Base-by-base conservation (phyloP, 1,140 invertebrate species). In the Prorops nasuta region DNA sequence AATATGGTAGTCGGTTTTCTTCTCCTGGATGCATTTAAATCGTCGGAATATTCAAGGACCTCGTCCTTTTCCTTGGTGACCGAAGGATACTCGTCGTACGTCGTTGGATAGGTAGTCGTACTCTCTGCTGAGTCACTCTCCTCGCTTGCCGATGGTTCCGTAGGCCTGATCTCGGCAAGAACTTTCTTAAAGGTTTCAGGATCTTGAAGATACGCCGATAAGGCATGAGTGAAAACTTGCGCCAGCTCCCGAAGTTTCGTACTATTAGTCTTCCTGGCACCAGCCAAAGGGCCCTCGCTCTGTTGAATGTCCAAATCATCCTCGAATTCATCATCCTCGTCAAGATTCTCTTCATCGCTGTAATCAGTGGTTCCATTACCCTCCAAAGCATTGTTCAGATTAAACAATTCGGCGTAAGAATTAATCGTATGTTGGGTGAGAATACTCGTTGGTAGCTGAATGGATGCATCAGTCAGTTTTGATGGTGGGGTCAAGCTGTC, bases 181-280 rank as follows among this genome's bases (percentile, higher is more conserved):
- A 87, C 84, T 58, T 84, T 86, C 52, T 86, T 84, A 55, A 92
- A 91, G 32, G 83, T 85, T 12, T 85, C 82, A 1, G 90, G 90
- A 73, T 91, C 87, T 65, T 91, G 85, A 3, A 92, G 72, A 63
- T 91, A 92, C 3, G 87, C 87, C 1, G 87, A 88, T 4, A 92
- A 67, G 0, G 89, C 89, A 57, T 89, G 84, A 1, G 88, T 90
- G 62, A 92, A 92, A 1, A 91, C 86, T 73, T 89, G 86, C 1
- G 89, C 89, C 1, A 92, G 69, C 72, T 90, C 86, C 35, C 89
- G 78, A 0, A 90, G 81, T 63, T 87, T 84, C 0, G 85, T 85
- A 16, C 60, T 69, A 15, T 77, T 77, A 8, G 69, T 64, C 51
- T 67, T 74, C 9, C 67, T 68, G 0, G 81, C 80, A 2, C 78